Evolutionary conservation across 30 jellyfish, hydroid and myxozoan species (phyloP).

Genomic region (Hydractinia symbiolongicarpus): DNA sequence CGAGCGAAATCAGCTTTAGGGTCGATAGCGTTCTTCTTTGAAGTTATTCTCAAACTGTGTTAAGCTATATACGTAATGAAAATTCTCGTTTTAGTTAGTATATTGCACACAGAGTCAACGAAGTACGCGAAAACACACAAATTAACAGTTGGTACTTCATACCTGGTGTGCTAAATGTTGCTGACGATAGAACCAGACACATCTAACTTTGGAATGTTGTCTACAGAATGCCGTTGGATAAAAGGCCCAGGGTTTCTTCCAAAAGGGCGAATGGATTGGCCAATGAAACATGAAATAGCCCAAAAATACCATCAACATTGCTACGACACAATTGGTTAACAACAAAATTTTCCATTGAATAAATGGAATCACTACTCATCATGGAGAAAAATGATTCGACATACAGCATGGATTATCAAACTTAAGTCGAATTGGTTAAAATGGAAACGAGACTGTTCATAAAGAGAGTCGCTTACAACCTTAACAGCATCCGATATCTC

Average conservation of each 20-base stretch:
- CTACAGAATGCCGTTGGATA: too few relatives aligned
- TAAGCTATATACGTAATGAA: not conserved
- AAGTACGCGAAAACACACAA: conserved; percentile 12
- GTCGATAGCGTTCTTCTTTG: not conserved
- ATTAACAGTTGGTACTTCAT: too few relatives aligned
- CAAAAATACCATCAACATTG: too few relatives aligned
- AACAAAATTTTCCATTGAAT: too few relatives aligned
- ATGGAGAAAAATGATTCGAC: conserved; percentile 26
- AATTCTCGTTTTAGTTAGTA: not conserved
- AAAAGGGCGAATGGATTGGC: too few relatives aligned
- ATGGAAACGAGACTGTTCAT: not conserved
- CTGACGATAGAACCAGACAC: conserved; percentile 11
- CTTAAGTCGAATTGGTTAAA: not conserved
- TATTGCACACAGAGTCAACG: conserved; percentile 20
- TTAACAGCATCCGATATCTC: too few relatives aligned
- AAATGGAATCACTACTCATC: not conserved
- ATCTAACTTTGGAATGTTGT: not conserved
- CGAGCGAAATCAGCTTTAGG: not conserved
- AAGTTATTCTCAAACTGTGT: not conserved
- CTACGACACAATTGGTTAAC: too few relatives aligned
- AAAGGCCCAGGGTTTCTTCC: too few relatives aligned
- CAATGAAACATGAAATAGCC: too few relatives aligned
- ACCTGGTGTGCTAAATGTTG: not conserved
- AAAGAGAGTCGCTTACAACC: not conserved
- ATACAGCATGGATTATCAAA: conserved; percentile 33